phyloP scores from a whole-genome alignment of 2,113 vertebrate genomes.

The Coracopsis vasa region DNA sequence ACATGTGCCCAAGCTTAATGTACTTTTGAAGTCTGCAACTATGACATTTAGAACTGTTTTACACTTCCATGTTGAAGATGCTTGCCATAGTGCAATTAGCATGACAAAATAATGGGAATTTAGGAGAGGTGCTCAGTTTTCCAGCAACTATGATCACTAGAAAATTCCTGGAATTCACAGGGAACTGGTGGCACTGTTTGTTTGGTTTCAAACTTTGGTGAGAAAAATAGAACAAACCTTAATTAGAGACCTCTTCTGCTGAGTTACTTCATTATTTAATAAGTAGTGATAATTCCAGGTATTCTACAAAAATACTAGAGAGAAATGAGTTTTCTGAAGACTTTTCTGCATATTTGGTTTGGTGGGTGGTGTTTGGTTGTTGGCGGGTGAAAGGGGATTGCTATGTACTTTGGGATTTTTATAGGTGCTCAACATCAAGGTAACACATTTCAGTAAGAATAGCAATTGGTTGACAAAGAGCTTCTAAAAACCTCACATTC shows the following conservation, averaged over 20 bases:
- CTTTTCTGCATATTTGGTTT: neutral
- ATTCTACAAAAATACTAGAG: neutral
- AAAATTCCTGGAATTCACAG: neutral
- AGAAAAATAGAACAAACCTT: neutral
- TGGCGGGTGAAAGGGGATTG: neutral
- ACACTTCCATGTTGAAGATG: neutral
- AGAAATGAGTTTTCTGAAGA: neutral
- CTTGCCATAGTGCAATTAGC: neutral
- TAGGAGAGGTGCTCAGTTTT: neutral
- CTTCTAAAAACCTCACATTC: neutral
- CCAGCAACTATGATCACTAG: neutral
- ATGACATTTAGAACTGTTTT: rapidly evolving
- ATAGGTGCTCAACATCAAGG: neutral
- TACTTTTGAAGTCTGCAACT: neutral
- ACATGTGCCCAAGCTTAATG: neutral
- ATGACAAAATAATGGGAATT: neutral
- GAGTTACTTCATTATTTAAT: neutral
- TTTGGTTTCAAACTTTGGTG: neutral
- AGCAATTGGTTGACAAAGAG: neutral
- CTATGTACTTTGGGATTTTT: neutral
- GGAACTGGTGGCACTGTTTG: rapidly evolving
- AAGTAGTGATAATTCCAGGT: neutral
- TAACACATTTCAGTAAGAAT: neutral
- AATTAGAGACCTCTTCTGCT: neutral
- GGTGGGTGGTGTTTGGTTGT: rapidly evolving